These are phyloP conservation scores for Nephotettix cincticeps DNA, from an alignment of 1,140 invertebrate genomes.

Conservation along the genomic window DNA sequence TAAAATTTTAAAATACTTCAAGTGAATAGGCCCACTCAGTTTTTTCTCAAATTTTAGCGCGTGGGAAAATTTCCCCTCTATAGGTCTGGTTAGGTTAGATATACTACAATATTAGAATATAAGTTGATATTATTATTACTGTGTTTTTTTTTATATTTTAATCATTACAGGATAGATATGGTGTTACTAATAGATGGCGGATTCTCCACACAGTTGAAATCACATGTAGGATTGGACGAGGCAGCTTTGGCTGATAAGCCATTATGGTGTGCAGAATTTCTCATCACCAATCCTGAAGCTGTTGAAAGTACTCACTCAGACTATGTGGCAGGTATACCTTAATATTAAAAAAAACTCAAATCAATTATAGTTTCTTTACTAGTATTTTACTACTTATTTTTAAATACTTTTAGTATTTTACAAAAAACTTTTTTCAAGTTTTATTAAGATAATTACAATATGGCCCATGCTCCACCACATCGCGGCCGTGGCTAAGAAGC, in stretches of 20 bases:
- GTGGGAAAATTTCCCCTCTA: too few relatives aligned
- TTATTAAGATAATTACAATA: not conserved
- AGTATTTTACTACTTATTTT: not conserved
- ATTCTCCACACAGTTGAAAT: conserved; percentile 65
- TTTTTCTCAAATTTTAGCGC: too few relatives aligned
- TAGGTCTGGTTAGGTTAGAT: too few relatives aligned
- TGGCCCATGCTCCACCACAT: not conserved
- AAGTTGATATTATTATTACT: too few relatives aligned
- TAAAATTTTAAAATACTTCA: too few relatives aligned
- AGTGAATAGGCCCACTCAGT: too few relatives aligned
- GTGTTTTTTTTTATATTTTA: too few relatives aligned
- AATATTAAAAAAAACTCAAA: too few relatives aligned
- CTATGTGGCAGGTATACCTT: conserved; percentile 68
- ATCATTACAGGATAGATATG: conserved; percentile 6
- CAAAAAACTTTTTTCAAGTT: not conserved
- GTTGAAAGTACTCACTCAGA: conserved; percentile 74
- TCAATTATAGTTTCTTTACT: conserved; percentile 9
- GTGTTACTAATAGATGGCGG: conserved; percentile 64
- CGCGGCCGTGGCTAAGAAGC: too few relatives aligned
- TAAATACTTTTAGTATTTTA: not conserved
- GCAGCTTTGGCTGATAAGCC: conserved; percentile 52
- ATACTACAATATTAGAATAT: too few relatives aligned
- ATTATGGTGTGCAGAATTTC: conserved; percentile 77
- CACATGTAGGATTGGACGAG: conserved; percentile 59
- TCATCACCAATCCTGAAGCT: conserved; percentile 67